Conservation (phyloP, 2,113 vertebrate species). For the Melozone crissalis region DNA sequence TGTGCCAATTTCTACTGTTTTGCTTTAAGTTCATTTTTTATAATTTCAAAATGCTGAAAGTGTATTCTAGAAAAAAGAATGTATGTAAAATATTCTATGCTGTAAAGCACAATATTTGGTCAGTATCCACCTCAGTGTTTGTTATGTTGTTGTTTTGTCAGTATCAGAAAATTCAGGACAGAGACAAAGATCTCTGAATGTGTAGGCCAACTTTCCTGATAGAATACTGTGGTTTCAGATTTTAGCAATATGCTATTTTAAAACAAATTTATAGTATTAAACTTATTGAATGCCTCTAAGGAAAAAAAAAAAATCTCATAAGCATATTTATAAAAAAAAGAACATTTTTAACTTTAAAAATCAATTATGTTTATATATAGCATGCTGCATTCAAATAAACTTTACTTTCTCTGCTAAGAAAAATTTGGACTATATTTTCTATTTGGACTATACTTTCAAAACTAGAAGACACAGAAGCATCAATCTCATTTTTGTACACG, state of each 20-base stretch:
- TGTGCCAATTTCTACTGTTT: conserved; percentile 22
- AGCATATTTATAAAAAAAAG: conserved; percentile 36
- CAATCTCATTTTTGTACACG: background rate
- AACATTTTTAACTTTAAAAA: conserved; percentile 23
- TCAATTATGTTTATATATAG: conserved; percentile 55
- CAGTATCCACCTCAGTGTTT: conserved; percentile 8
- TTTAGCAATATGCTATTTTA: conserved; percentile 45
- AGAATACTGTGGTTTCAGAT: conserved; percentile 22
- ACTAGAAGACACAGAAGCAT: background rate
- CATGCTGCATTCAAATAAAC: conserved; percentile 69
- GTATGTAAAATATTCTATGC: conserved; percentile 3
- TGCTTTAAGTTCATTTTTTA: background rate
- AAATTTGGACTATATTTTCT: background rate
- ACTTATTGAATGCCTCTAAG: conserved; percentile 1
- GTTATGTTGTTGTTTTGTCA: background rate
- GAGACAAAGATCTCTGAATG: background rate
- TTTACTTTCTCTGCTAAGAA: conserved; percentile 43
- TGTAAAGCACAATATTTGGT: conserved; percentile 33
- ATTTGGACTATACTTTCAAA: background rate
- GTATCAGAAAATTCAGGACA: conserved; percentile 3
- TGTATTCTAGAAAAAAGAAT: conserved; percentile 18
- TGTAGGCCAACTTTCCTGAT: background rate
- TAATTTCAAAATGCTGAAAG: background rate
- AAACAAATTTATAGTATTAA: background rate
- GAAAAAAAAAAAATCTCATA: background rate